Conservation (phyloP, 2,113 vertebrate species). For the Sylvietta virens region DNA sequence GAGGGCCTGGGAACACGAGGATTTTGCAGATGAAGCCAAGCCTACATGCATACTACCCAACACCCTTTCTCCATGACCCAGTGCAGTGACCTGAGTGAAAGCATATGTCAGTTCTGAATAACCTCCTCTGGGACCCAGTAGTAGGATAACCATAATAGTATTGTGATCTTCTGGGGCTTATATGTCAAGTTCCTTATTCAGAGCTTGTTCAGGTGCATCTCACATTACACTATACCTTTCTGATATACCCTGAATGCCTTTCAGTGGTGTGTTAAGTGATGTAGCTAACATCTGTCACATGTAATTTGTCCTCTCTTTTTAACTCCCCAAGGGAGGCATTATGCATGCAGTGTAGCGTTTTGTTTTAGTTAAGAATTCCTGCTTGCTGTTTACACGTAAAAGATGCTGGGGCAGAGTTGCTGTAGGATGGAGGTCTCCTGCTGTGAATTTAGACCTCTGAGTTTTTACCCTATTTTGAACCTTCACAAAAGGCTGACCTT, state of each 20-base stretch:
- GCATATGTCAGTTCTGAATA: background rate
- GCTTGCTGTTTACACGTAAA: constrained; percentile 14
- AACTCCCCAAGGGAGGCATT: constrained; percentile 36
- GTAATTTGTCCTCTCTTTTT: constrained; percentile 38
- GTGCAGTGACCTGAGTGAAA: background rate
- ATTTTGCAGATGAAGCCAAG: background rate
- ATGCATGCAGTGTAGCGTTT: background rate
- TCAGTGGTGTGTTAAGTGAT: constrained; percentile 31
- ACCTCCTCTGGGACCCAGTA: background rate
- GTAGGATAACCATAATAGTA: background rate
- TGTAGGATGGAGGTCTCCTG: background rate
- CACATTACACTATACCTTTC: background rate
- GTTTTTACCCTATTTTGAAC: background rate
- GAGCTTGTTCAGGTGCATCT: constrained; percentile 7
- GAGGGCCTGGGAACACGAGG: background rate
- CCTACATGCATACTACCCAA: background rate
- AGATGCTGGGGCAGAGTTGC: background rate
- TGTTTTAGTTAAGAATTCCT: constrained; percentile 41
- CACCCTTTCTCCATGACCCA: background rate
- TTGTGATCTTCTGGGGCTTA: background rate
- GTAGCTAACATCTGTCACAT: constrained; percentile 54
- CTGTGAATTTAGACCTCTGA: background rate
- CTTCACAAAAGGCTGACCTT: background rate
- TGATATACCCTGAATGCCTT: constrained; percentile 15
- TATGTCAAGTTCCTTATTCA: background rate